Conservation (phyloP, 2,888 invertebrate species). For the Empis stercorea region DNA sequence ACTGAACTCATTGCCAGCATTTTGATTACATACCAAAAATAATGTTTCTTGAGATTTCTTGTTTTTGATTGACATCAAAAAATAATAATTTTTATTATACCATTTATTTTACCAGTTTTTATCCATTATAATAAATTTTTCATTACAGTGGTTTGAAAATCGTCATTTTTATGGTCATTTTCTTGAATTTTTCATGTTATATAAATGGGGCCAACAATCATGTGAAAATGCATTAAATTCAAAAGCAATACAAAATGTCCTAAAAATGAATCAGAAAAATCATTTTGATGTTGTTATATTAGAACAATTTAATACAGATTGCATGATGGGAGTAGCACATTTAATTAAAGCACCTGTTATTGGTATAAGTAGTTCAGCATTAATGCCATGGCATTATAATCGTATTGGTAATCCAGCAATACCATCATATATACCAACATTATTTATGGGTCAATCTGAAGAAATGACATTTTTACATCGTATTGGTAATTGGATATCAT, state of each 20-base stretch:
- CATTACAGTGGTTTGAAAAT: conserved; percentile 30
- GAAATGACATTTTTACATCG: conserved; percentile 36
- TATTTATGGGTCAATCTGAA: conserved; percentile 39
- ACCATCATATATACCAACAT: conserved; percentile 43
- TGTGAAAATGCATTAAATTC: conserved; percentile 30
- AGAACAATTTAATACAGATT: conserved; percentile 61
- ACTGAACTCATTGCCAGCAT: too few relatives aligned
- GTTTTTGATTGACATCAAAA: too few relatives aligned
- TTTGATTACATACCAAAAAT: too few relatives aligned
- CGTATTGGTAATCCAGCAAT: conserved; percentile 46
- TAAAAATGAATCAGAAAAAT: conserved; percentile 27
- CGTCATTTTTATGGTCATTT: conserved; percentile 27
- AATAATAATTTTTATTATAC: too few relatives aligned
- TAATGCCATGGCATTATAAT: conserved; percentile 48
- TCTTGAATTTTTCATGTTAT: conserved; percentile 28
- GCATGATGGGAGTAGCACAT: conserved; percentile 51
- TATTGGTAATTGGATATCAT: conserved; percentile 36
- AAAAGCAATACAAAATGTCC: conserved; percentile 28
- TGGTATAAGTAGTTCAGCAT: conserved; percentile 40
- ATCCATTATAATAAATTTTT: conserved; percentile 3
- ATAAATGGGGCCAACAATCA: conserved; percentile 28
- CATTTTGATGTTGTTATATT: conserved; percentile 54
- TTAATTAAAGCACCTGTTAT: conserved; percentile 46
- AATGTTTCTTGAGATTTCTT: too few relatives aligned
- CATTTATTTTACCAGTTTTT: too few relatives aligned